Evolutionary conservation across 2,113 vertebrate species (phyloP), one percentile per base, ranked within the genome.

Genomic region (Arvicanthis niloticus): DNA sequence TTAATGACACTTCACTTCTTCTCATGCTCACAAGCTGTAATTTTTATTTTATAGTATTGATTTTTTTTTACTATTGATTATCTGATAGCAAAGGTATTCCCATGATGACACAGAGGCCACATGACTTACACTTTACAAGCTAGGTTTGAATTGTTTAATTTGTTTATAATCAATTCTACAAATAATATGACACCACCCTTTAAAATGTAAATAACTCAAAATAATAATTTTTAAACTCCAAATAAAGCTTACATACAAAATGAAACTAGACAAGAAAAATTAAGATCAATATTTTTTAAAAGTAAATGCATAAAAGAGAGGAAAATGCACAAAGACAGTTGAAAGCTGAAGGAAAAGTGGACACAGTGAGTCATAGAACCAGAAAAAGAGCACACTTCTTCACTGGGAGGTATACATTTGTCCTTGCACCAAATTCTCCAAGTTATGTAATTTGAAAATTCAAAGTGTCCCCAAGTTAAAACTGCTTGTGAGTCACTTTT

Each of bases 311-410:
- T 56, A 89, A 65, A 94, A 82, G 34, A 42, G 53, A 48, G 81
- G 86, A 81, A 21, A 7, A 73, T 3, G 12, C 45, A 11, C 29
- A 91, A n/a, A n/a, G 78, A 9, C 31, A 86, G 62, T 31, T 91
- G 77, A 95, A 65, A 77, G 26, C 48, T 89, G 72, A 42, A 87
- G 58, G 29, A 72, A 86, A 56, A 86, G 37, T 51, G 92, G 42
- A 42, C 67, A 26, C 29, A 15, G 48, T 67, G 58, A 94, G 4
- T 93, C 86, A 92, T 72, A 89, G 45, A 77, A 75, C 62, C 51
- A 42, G 77, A 42, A 53, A 77, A 88, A 90, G 94, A 95, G 82
- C 51, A 73, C 87, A 72, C 34, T 48, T 10, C 37, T 96, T 96
- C 91, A 82, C 92, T 51, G 48, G 73, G 86, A 96, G 26, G 31